phyloP scores from a whole-genome alignment of 2,113 vertebrate species.

The Thamnophis sirtalis region DNA sequence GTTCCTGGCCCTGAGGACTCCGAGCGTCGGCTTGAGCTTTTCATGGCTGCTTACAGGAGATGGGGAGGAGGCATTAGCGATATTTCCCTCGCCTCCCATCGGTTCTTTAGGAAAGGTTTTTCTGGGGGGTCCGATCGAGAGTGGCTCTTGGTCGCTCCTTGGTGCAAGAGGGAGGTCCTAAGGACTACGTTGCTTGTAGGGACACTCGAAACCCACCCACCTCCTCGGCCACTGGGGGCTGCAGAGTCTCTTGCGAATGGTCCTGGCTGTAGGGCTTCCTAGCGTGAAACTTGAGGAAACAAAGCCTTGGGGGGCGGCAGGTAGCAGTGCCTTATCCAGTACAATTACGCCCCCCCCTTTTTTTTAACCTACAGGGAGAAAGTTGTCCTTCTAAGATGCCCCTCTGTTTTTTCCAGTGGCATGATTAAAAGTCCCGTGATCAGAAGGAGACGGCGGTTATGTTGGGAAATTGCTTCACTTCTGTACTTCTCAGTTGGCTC shows the following conservation, averaged over 20 bases:
- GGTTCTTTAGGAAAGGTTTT: neutral
- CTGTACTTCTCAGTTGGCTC: slow-evolving; percentile 21
- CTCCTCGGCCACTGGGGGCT: neutral
- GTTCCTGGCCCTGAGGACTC: too few species aligned
- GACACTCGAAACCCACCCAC: too few species aligned
- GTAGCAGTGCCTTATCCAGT: neutral
- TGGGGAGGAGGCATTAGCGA: neutral
- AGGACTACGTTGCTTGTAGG: neutral
- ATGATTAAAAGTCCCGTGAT: slow-evolving; percentile 62
- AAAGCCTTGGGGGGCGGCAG: neutral
- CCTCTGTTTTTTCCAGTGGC: slow-evolving; percentile 25
- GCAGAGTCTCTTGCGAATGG: too few species aligned
- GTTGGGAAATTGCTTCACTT: slow-evolving; percentile 43
- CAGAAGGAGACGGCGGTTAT: slow-evolving; percentile 19
- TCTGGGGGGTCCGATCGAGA: neutral
- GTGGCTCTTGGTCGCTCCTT: neutral
- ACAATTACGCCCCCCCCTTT: neutral
- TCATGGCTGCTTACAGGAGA: neutral
- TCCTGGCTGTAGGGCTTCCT: neutral
- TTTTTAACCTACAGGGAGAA: too few species aligned
- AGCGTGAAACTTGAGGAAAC: neutral
- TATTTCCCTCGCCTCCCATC: too few species aligned
- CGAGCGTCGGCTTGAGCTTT: neutral
- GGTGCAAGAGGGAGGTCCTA: neutral
- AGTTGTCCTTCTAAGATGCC: neutral